Evolutionary conservation across 2,797 vertebrate species (phyloP), one percentile per base, ranked within the genome.

Genomic region (Xenentodon cancila): DNA sequence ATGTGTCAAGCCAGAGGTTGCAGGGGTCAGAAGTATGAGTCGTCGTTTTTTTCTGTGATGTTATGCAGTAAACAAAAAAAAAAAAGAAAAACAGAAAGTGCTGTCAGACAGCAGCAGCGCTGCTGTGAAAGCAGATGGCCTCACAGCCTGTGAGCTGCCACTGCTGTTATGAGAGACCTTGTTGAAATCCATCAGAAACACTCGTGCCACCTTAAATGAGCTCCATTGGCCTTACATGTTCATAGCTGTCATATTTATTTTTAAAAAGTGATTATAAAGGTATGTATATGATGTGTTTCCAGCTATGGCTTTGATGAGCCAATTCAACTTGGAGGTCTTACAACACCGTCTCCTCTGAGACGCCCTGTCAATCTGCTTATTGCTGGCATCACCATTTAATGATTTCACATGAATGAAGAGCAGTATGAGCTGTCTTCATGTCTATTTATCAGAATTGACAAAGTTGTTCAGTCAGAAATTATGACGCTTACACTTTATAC

Each of bases 71-170:
- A 18, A 61, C 40, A 58, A 56, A 66, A 61, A 4, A 12, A 37
- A 12, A 12, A 37, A 11, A 37, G 64, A 61, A 4, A 12, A 37
- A 12, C 1, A 37, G 2, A 37, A 64, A 63, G 40, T 45, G 59
- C 66, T 67, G 70, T 84, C 82, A 81, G 53, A 81, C 65, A 73
- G 53, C 56, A 78, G 70, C 66, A 56, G 54, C 45, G 70, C 52
- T 69, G 67, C 73, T 65, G 15, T 6, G 1, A 21, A 81, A 52
- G 66, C 85, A 90, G 88, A 90, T 88, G 85, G 88, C 58, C 69
- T 55, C 75, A 64, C 77, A 82, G 82, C 76, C 75, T 86, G 85
- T 17, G 45, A 71, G 62, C 64, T 71, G 67, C 46, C 55, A n/a
- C 55, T 43, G 40, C 55, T 64, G 55, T 37, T 77, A 20, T 63